Evolutionary conservation across 2,888 invertebrate genomes (phyloP).

Genomic region (Chorisops tibialis): DNA sequence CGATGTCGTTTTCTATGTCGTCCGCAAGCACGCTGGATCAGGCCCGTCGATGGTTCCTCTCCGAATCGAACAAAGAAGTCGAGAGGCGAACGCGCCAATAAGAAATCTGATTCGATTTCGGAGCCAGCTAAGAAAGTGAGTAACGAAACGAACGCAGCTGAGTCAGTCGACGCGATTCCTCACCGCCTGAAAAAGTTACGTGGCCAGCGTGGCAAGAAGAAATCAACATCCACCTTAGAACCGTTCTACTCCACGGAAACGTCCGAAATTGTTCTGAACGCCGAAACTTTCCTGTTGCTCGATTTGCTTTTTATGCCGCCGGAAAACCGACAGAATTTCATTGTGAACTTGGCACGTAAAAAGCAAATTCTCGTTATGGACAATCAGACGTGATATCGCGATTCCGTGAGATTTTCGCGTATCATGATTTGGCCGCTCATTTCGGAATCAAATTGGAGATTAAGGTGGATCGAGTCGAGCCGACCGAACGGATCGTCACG

Average conservation of each 20-base stretch:
- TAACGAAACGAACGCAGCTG: too few relatives aligned
- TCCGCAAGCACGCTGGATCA: neutral
- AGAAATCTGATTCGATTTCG: too few relatives aligned
- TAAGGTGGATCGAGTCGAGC: neutral
- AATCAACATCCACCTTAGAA: too few relatives aligned
- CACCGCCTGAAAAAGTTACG: too few relatives aligned
- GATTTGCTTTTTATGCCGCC: slow-evolving; percentile 1
- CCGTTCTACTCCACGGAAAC: too few relatives aligned
- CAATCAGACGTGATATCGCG: neutral
- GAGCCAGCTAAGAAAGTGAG: too few relatives aligned
- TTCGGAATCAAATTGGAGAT: neutral
- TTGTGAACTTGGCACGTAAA: neutral
- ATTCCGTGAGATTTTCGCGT: neutral
- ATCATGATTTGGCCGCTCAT: neutral
- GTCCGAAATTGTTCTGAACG: neutral
- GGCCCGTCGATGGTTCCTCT: neutral
- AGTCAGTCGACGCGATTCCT: too few relatives aligned
- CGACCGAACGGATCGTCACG: neutral
- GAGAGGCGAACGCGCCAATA: neutral
- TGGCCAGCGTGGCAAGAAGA: too few relatives aligned
- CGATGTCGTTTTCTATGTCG: neutral
- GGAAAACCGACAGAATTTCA: slow-evolving; percentile 1
- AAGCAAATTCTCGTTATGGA: neutral
- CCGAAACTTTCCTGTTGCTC: neutral
- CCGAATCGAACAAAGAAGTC: neutral